phyloP scores from a whole-genome alignment of 2,888 invertebrate species.

The Cephalotes varians region DNA sequence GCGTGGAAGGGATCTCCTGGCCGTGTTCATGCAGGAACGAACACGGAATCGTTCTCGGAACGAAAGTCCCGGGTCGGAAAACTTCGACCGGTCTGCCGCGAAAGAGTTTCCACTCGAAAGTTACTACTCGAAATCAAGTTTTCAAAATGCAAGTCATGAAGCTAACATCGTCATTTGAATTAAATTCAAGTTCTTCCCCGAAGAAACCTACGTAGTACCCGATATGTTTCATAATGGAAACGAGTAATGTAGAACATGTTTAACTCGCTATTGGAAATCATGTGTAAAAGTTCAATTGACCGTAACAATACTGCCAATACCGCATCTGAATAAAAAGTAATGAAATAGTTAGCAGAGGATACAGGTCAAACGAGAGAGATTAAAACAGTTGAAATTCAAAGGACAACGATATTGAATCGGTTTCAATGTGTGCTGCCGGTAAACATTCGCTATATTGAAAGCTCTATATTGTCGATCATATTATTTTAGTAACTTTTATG shows the following conservation, averaged over 20 bases:
- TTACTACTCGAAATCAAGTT: neutral
- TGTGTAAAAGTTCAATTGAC: too few relatives aligned
- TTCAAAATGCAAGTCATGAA: neutral
- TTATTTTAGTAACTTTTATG: slow-evolving; percentile 22
- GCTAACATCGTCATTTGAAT: neutral
- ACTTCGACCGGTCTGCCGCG: slow-evolving; percentile 42
- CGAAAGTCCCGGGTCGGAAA: slow-evolving; percentile 60
- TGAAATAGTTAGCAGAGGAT: slow-evolving; percentile 23
- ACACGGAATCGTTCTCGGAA: slow-evolving; percentile 68
- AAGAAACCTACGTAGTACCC: neutral
- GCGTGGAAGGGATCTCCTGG: slow-evolving; percentile 58
- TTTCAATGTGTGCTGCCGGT: neutral
- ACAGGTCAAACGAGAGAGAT: slow-evolving; percentile 13
- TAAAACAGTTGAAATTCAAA: slow-evolving; percentile 31
- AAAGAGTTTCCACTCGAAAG: too few relatives aligned
- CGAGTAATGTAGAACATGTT: neutral
- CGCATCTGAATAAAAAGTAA: slow-evolving; percentile 13
- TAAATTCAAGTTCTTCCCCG: neutral
- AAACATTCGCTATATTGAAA: slow-evolving; percentile 25
- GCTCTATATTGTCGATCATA: neutral
- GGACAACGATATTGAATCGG: slow-evolving; percentile 16
- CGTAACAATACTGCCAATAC: neutral
- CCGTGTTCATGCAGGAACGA: slow-evolving; percentile 61
- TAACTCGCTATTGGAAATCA: neutral
- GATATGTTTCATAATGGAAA: neutral